Evolutionary conservation across 1,140 invertebrate genomes (phyloP).

Genomic region (Sitophilus oryzae): DNA sequence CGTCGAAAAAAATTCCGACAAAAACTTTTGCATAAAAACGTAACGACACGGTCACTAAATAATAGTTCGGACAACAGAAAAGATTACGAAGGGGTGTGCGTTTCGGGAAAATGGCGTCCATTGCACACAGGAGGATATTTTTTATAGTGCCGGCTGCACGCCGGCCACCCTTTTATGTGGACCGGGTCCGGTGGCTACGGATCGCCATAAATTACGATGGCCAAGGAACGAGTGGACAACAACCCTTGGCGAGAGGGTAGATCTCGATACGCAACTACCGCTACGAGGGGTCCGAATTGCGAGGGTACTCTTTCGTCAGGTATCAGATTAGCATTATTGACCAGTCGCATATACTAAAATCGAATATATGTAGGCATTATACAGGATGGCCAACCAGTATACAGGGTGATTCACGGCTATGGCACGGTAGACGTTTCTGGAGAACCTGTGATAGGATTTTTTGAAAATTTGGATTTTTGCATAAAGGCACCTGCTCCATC

Average conservation of each 20-base stretch:
- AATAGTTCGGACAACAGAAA: background rate
- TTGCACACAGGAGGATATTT: background rate
- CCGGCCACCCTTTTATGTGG: background rate
- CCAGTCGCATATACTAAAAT: no score
- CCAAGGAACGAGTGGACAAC: background rate
- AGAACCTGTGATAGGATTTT: no score
- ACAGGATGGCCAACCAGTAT: no score
- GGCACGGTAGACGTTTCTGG: no score
- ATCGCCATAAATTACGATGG: background rate
- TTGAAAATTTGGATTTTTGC: no score
- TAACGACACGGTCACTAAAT: background rate
- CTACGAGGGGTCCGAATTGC: background rate
- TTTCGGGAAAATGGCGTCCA: background rate
- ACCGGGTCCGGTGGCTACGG: background rate
- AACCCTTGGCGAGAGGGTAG: background rate
- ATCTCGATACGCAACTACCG: background rate
- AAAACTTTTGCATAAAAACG: background rate
- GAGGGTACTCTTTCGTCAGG: background rate
- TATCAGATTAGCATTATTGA: no score
- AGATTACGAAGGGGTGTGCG: background rate
- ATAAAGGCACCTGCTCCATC: no score
- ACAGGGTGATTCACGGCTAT: no score
- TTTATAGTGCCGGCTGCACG: background rate
- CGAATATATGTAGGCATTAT: no score
- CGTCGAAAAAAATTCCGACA: background rate